These are phyloP conservation scores for Oedothorax gibbosus DNA, from an alignment of 1,140 invertebrate species.

Conservation along the genomic window DNA sequence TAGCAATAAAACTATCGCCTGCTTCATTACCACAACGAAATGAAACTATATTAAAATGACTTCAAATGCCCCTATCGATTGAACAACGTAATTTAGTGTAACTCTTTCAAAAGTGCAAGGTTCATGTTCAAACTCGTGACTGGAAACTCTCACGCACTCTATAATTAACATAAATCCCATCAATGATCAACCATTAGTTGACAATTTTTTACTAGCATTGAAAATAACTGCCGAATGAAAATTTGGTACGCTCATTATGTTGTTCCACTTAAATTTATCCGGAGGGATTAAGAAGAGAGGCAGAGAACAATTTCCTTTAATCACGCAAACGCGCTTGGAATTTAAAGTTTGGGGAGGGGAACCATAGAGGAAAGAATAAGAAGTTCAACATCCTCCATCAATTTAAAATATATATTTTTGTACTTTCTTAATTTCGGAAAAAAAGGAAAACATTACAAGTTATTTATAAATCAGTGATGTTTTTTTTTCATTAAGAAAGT, in stretches of 20 bases:
- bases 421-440: no score
- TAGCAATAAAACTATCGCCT: no score
- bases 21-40: no score
- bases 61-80: conserved; percentile 23
- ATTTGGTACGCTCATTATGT: conserved; percentile 14
- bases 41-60: conserved; percentile 12
- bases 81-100: neutral
- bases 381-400: no score
- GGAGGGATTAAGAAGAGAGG: neutral
- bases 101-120: conserved; percentile 20
- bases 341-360: neutral
- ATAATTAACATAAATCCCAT: conserved; percentile 45
- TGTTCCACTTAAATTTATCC: conserved; percentile 34
- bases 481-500: no score
- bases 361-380: no score
- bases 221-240: conserved; percentile 13
- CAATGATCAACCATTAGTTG: conserved; percentile 40
- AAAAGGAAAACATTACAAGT: no score
- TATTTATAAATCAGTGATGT: no score
- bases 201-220: conserved; percentile 14
- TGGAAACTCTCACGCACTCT: neutral
- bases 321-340: conserved; percentile 28
- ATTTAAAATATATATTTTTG: no score
- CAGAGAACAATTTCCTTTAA: conserved; percentile 6
- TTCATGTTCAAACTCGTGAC: conserved; percentile 38